phyloP scores from a whole-genome alignment of 1,140 invertebrate species.

The Carcinoscorpius rotundicauda region DNA sequence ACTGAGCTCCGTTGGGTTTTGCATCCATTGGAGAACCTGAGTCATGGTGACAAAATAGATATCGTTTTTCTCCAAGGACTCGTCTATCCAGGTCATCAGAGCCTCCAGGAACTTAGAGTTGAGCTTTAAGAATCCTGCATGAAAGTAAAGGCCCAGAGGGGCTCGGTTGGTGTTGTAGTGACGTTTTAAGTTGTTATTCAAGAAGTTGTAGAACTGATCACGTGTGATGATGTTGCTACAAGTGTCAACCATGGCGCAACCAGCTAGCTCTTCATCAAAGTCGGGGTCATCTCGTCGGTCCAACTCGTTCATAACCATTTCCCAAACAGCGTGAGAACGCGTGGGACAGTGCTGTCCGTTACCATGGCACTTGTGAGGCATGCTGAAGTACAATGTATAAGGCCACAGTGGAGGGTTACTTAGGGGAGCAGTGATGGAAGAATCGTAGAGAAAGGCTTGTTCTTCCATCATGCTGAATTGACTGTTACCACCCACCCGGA shows the following conservation, averaged over 20 bases:
- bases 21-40: constrained; percentile 91
- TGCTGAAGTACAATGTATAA: constrained; percentile 62
- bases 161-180: constrained; percentile 33
- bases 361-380: constrained; percentile 43
- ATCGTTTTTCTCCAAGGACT: constrained; percentile 28
- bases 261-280: constrained; percentile 75
- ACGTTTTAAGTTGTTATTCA: constrained; percentile 32
- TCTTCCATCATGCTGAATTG: constrained; percentile 27
- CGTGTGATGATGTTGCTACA: constrained; percentile 26
- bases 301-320: constrained; percentile 52
- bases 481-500: constrained; percentile 29
- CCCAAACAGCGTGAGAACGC: constrained; percentile 69
- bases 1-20: constrained; percentile 78
- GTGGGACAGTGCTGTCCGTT: constrained; percentile 63
- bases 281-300: constrained; percentile 80
- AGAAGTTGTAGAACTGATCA: constrained; percentile 30
- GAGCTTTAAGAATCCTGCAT: constrained; percentile 29
- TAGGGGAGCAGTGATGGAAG: constrained; percentile 40
- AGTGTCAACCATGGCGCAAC: constrained; percentile 38
- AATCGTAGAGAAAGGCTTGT: constrained; percentile 29
- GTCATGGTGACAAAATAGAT: constrained; percentile 33
- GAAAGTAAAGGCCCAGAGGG: constrained; percentile 31
- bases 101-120: constrained; percentile 86
- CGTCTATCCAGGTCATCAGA: constrained; percentile 60
- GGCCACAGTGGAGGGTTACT: constrained; percentile 57